phyloP scores from a whole-genome alignment of 2,797 vertebrate genomes.

The Lepilemur ruficaudatus region DNA sequence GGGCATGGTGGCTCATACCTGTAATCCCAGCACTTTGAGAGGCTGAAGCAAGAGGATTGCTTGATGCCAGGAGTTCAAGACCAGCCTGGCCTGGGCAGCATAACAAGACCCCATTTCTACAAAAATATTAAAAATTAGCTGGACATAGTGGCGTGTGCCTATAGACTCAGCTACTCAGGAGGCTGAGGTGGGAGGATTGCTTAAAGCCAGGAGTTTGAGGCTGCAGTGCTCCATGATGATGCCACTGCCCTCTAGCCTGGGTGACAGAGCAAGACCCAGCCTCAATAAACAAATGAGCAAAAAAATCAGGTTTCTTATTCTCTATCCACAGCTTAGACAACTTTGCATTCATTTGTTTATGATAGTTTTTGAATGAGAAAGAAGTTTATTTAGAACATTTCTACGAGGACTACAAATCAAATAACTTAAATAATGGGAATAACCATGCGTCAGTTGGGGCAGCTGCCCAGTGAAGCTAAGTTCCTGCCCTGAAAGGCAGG shows the following conservation, averaged over 20 bases:
- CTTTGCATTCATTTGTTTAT: not conserved
- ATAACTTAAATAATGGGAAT: not conserved
- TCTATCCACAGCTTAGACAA: not conserved
- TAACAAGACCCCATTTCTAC: no score
- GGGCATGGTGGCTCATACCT: not conserved
- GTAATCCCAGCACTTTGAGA: not conserved
- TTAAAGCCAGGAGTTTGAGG: not conserved
- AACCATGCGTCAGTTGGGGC: not conserved
- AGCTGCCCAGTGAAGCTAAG: accelerated
- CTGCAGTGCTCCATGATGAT: not conserved
- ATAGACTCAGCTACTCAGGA: no score
- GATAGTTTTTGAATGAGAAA: not conserved
- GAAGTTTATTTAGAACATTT: not conserved
- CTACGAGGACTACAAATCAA: not conserved
- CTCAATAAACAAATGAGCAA: not conserved
- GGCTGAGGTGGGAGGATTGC: not conserved
- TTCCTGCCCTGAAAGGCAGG: not conserved
- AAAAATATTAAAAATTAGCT: no score
- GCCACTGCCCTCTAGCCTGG: not conserved
- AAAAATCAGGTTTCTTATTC: not conserved
- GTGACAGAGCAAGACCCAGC: not conserved
- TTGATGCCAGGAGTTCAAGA: no score
- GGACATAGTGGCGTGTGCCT: no score
- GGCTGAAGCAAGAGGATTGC: not conserved
- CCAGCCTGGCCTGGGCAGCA: no score